Evolutionary conservation across 2,113 vertebrate genomes (phyloP).

Genomic region (Empidonax traillii): DNA sequence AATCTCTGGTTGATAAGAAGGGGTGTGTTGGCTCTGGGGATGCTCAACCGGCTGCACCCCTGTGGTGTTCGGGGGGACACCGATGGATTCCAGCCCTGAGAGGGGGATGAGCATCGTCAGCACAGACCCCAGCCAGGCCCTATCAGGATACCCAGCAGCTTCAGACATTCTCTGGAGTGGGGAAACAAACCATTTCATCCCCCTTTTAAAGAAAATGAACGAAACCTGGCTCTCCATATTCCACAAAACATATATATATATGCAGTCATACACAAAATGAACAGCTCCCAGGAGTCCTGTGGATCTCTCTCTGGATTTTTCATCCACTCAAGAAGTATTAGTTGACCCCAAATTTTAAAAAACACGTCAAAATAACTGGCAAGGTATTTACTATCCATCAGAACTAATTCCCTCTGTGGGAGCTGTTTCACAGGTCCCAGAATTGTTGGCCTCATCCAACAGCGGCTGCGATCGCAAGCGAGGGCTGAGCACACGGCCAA

Average conservation of each 20-base stretch:
- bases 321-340: neutral
- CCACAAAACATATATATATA: fast-evolving
- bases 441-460: neutral
- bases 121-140: neutral
- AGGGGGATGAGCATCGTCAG: neutral
- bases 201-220: neutral
- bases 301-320: neutral
- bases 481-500: neutral
- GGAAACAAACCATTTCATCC: neutral
- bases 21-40: fast-evolving
- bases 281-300: neutral
- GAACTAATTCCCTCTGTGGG: neutral
- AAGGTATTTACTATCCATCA: neutral
- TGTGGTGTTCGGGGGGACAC: fast-evolving
- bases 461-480: neutral
- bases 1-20: neutral
- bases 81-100: neutral
- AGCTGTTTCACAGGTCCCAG: neutral
- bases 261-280: fast-evolving
- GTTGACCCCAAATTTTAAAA: neutral
- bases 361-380: neutral
- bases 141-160: neutral
- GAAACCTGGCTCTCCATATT: neutral
- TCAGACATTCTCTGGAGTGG: fast-evolving
- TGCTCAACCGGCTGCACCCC: neutral